Percentiles rank a stretch among this genome's conserved stretches.
These are phyloP conservation scores for Lophius piscatorius DNA, from an alignment of 2,113 vertebrate genomes.

Conservation along the genomic window DNA sequence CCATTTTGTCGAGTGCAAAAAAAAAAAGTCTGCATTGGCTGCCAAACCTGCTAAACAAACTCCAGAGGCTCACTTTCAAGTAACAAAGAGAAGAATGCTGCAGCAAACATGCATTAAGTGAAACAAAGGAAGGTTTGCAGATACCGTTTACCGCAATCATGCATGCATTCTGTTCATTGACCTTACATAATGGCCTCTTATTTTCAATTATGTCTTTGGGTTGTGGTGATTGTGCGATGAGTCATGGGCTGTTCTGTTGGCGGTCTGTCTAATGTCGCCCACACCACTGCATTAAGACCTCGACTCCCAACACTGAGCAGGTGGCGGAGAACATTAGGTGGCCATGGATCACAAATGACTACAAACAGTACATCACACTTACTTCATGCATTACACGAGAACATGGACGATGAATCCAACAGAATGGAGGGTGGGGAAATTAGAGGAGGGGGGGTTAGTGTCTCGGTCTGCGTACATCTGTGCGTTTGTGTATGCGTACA, in stretches of 20 bases:
- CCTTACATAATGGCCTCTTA: conserved; percentile 38
- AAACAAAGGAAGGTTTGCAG: conserved; percentile 39
- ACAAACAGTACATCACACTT: conserved; percentile 48
- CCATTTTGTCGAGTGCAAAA: no score
- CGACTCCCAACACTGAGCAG: conserved; percentile 55
- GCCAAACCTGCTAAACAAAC: no score
- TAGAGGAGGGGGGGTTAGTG: conserved; percentile 12
- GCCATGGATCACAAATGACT: conserved; percentile 44
- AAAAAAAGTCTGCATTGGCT: no score
- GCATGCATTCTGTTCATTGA: conserved; percentile 20
- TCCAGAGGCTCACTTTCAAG: no score
- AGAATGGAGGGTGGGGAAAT: conserved; percentile 32
- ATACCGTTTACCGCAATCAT: conserved; percentile 24
- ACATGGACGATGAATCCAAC: conserved; percentile 40
- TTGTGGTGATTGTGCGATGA: conserved; percentile 49
- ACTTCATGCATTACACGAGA: conserved; percentile 59
- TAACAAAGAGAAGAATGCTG: no score
- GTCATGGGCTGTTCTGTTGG: conserved; percentile 59
- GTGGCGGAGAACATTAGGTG: conserved; percentile 62
- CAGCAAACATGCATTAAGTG: background rate
- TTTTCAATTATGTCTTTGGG: conserved; percentile 47
- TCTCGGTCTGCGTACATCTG: conserved; percentile 17
- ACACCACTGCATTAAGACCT: conserved; percentile 57
- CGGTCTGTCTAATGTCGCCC: conserved; percentile 53
- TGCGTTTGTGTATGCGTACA: no score